phyloP scores from a whole-genome alignment of 2,888 invertebrate species.

The Pollenia angustigena region DNA sequence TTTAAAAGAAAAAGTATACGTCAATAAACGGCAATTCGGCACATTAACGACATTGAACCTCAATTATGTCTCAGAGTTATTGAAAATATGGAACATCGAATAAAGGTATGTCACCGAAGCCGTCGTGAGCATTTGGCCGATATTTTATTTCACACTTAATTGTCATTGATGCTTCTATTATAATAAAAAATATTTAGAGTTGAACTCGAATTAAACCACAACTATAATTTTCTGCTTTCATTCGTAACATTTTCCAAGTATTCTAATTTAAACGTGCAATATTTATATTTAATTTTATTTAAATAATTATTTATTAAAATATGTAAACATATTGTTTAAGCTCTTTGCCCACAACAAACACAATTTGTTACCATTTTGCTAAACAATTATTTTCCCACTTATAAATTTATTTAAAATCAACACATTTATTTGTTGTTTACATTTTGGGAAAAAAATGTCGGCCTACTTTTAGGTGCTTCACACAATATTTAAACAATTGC shows the following conservation, averaged over 20 bases:
- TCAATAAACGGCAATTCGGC: too few species aligned
- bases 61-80: too few species aligned
- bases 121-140: too few species aligned
- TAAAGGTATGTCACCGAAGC: too few species aligned
- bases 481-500: constrained; percentile 9
- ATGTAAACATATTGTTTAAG: neutral
- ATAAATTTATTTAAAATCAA: neutral
- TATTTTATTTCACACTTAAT: too few species aligned
- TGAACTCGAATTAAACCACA: neutral
- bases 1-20: too few species aligned
- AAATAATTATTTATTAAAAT: neutral
- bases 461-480: constrained; percentile 46
- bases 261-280: neutral
- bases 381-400: neutral
- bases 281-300: neutral
- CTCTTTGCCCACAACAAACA: neutral
- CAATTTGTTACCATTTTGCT: constrained; percentile 12
- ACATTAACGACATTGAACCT: too few species aligned
- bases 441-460: neutral
- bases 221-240: neutral
- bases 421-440: constrained; percentile 19
- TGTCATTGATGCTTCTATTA: too few species aligned
- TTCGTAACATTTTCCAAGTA: too few species aligned
- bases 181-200: too few species aligned
- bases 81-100: too few species aligned